phyloP scores from a whole-genome alignment of 2,797 vertebrate species.

The Percopsis omiscomaycus region DNA sequence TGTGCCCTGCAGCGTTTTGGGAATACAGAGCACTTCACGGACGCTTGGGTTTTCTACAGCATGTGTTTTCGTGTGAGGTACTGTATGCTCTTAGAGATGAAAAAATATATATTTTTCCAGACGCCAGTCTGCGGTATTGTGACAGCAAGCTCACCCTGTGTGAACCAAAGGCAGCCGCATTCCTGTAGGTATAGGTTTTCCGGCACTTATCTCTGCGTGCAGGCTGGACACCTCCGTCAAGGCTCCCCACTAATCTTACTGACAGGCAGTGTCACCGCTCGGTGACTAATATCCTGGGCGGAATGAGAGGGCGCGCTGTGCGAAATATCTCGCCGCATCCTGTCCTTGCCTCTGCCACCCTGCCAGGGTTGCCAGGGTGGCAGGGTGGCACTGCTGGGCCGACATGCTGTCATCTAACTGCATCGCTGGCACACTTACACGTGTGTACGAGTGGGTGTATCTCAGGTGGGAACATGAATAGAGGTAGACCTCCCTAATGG shows the following conservation, averaged over 20 bases:
- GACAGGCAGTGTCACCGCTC: conserved; percentile 65
- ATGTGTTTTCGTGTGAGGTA: conserved; percentile 11
- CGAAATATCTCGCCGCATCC: conserved; percentile 51
- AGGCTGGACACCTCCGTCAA: conserved; percentile 63
- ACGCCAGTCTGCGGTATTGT: conserved; percentile 23
- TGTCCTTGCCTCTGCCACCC: conserved; percentile 43
- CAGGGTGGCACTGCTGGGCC: conserved; percentile 11
- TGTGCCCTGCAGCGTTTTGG: conserved; percentile 43
- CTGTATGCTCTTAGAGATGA: conserved; percentile 9
- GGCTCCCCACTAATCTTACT: conserved; percentile 64
- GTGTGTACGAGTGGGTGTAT: conserved; percentile 9
- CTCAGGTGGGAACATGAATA: conserved; percentile 3
- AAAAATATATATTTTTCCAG: conserved; percentile 32
- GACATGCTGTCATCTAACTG: conserved; percentile 36
- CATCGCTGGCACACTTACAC: background rate
- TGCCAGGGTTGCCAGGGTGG: too few species aligned
- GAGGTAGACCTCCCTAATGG: conserved; percentile 31
- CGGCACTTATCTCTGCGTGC: conserved; percentile 68
- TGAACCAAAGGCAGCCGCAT: conserved; percentile 36
- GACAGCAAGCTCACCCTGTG: conserved; percentile 38
- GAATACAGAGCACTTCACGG: conserved; percentile 17
- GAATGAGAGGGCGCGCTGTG: conserved; percentile 42
- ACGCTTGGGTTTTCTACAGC: background rate
- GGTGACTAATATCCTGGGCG: conserved; percentile 60
- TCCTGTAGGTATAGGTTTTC: conserved; percentile 58